Evolutionary conservation across 2,888 invertebrate species (phyloP), one percentile per base, ranked within the genome.

Genomic region (Steinernema hermaphroditum): DNA sequence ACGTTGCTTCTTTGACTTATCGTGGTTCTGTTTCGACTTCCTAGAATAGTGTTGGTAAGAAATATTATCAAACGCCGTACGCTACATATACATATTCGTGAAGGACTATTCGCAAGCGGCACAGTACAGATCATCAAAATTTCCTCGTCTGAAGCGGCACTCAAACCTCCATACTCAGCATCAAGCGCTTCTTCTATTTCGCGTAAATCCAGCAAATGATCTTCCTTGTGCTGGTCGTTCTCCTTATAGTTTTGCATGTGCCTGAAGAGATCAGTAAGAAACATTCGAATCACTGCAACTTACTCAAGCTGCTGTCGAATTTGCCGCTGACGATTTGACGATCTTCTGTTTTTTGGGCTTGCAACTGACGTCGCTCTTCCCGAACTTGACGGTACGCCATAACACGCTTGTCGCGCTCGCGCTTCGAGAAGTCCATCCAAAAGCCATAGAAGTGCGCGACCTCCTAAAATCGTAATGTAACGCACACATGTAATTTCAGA

Each of bases 61-160:
- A 71, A n/a, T 1, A 24, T 16, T 12, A 69, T 62, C 14, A 34
- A 72, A 29, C 27, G 19, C n/a, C 27, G 6, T 46, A 50, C 69
- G 73, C 80, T 74, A 98, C 87, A 98, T 98, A n/a, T 69, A 85
- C 85, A 80, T 43, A 0, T 93, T 94, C 88, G 94, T 95, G 86
- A 97, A 98, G 16, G 92, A 87, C 88, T 96, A 96, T 87, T 93
- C 94, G 87, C 97, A 98, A 14, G 94, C 96, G 32, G 93, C 91
- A 87, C 96, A 96, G 86, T 93, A 94, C 0, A 94, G 89, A 54
- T 83, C 81, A 62, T 87, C 29, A 62, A 32, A 9, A 62, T 62
- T 4, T 49, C 71, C 2, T 34, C 76, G 2, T 73, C 76, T 2
- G 75, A 74, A n/a, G 72, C 72, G 29, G 22, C 80, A 34, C 14